These are phyloP conservation scores for Eumacrocentrus americanus DNA, from an alignment of 2,888 invertebrate genomes.

Conservation along the genomic window DNA sequence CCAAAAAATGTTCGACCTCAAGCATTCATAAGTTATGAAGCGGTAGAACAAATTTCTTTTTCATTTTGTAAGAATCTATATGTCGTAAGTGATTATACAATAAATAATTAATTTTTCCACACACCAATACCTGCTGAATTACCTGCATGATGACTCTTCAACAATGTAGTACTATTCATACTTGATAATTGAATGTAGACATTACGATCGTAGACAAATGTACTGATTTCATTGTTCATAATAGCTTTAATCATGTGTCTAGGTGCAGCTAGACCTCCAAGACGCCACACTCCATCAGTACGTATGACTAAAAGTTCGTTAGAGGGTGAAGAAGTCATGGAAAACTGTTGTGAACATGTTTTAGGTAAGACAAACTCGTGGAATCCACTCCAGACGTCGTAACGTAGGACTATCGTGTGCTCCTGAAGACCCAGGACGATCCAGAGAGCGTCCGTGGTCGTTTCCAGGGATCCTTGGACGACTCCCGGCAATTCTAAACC, in stretches of 20 bases:
- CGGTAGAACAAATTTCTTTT: no score
- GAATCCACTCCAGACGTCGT: conserved; percentile 39
- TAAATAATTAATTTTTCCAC: no score
- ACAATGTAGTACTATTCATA: conserved; percentile 32
- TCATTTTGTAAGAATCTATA: no score
- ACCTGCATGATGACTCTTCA: conserved; percentile 43
- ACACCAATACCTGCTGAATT: no score
- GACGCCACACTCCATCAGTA: conserved; percentile 50
- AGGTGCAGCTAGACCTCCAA: conserved; percentile 46
- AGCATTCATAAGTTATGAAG: no score
- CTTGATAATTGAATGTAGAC: conserved; percentile 40
- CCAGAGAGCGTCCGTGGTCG: conserved; percentile 41
- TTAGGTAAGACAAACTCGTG: conserved; percentile 42
- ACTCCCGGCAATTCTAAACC: conserved; percentile 43
- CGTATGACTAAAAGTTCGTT: conserved; percentile 45
- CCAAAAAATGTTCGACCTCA: no score
- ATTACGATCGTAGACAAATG: conserved; percentile 30
- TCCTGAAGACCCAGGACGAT: conserved; percentile 38
- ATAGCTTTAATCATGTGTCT: conserved; percentile 34
- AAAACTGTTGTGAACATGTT: no score
- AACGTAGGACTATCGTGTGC: conserved; percentile 43
- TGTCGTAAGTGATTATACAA: no score
- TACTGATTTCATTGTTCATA: conserved; percentile 36
- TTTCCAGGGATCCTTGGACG: conserved; percentile 38
- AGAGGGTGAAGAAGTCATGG: no score